phyloP scores from a whole-genome alignment of 2,797 vertebrate species.

The Xyrichtys novacula region DNA sequence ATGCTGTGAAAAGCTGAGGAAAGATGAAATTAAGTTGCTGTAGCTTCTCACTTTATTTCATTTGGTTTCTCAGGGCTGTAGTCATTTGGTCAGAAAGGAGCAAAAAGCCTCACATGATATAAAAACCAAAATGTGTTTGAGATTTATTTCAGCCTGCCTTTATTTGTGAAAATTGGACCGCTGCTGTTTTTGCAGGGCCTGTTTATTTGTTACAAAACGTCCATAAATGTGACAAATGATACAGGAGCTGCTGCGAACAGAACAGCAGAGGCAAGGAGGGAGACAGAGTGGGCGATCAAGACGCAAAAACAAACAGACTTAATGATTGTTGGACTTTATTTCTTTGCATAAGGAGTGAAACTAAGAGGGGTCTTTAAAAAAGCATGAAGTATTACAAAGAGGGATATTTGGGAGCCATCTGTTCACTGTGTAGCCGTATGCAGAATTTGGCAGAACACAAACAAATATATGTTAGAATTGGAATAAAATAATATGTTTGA shows the following conservation, averaged over 20 bases:
- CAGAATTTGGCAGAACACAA: too few relatives aligned
- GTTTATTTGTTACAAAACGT: slow-evolving; percentile 4
- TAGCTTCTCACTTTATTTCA: background rate
- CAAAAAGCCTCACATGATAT: too few relatives aligned
- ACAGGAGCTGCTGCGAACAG: background rate
- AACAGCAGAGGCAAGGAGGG: too few relatives aligned
- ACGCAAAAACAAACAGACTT: background rate
- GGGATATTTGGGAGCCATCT: too few relatives aligned
- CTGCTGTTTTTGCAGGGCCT: slow-evolving; percentile 1
- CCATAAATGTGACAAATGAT: slow-evolving; percentile 9
- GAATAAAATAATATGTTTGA: too few relatives aligned
- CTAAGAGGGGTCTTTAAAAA: too few relatives aligned
- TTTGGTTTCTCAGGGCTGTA: background rate
- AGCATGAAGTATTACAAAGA: too few relatives aligned
- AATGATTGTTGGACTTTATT: too few relatives aligned
- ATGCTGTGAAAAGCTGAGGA: background rate
- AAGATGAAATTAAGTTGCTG: background rate
- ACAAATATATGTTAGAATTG: too few relatives aligned
- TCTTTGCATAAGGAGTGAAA: too few relatives aligned
- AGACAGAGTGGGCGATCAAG: background rate
- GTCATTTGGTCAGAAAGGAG: background rate
- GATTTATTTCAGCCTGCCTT: background rate
- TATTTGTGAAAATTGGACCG: slow-evolving; percentile 3
- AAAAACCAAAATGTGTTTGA: background rate
- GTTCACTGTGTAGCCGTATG: too few relatives aligned